Percentiles rank a stretch among this genome's conserved stretches.
These are phyloP conservation scores for Budorcas taxicolor DNA, from an alignment of 2,113 vertebrate genomes.

Conservation along the genomic window DNA sequence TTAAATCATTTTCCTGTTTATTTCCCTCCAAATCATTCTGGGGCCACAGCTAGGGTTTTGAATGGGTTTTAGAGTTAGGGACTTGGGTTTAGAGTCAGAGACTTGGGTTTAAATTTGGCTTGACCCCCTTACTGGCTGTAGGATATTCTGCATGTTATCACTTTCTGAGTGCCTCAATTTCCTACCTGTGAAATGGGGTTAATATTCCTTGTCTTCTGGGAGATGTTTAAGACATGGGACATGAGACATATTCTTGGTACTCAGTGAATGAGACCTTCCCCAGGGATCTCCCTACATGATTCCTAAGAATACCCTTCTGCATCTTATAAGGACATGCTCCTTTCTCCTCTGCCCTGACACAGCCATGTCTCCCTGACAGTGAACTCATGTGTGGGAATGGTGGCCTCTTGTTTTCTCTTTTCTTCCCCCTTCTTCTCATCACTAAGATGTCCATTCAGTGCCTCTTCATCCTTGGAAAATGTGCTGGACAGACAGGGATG, in stretches of 20 bases:
- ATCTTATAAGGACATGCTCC: accelerated
- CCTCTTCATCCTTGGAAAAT: neutral
- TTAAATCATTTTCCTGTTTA: neutral
- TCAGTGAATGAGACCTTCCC: accelerated
- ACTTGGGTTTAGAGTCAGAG: neutral
- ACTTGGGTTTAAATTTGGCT: neutral
- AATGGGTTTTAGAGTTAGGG: neutral
- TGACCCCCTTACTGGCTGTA: accelerated
- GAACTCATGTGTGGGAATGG: accelerated
- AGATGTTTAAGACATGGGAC: neutral
- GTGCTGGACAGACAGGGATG: neutral
- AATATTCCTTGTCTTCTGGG: neutral
- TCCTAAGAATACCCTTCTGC: accelerated
- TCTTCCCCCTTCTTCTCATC: neutral
- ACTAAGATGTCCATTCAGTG: neutral
- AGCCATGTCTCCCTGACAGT: neutral
- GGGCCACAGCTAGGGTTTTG: no score
- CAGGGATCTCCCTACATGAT: accelerated
- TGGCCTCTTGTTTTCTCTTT: no score
- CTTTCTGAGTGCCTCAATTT: neutral
- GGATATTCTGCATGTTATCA: accelerated
- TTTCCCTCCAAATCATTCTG: neutral
- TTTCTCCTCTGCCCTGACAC: neutral
- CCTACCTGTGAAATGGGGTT: neutral
- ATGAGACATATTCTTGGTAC: neutral